Evolutionary conservation across 2,888 invertebrate species (phyloP), one percentile per base, ranked within the genome.

Genomic region (Zhuqinia jingwanae): DNA sequence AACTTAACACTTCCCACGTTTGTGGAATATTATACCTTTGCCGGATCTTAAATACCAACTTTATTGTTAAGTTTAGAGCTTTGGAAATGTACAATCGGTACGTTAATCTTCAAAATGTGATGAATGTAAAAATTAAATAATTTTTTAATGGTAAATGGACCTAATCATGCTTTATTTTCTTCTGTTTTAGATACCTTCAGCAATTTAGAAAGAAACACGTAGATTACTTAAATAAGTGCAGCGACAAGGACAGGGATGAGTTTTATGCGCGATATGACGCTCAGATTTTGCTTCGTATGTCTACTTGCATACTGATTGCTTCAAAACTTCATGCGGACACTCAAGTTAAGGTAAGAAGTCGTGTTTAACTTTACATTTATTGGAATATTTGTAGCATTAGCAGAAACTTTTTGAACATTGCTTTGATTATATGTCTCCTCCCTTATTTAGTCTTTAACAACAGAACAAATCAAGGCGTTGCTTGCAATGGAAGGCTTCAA

Each of bases 261-360:
- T 77, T 78, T n/a, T 2, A 53, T 5, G 15, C 11, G 0, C 36
- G 84, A 13, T 85, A 70, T 47, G 70, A 85, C 5, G 36, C 58
- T 0, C 84, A 85, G 36, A n/a, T 78, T 42, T 60, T 85, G 1
- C 75, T 85, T 6, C 53, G 84, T 17, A 85, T 85, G 84, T 70
- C 45, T 30, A 78, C 84, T 15, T 85, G 84, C 17, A 70, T 85
- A 45, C 27, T 77, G 6, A 77, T 85, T 45, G 84, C 84, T 25
- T 85, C 84, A 1, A 85, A 85, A 42, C 78, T 85, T 22, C 84
- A 85, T 50, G 63, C 84, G 1, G 84, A 85, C 47, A 70, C 68
- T 2, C 84, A 85, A 22, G 15, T 70, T 22, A n/a, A 53, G 27
- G 84, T 85, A 85, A 42, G 47, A 8, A 36, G 36, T 53, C n/a